Conservation (phyloP, 2,888 invertebrate genomes). For the Calliphora vomitoria region DNA sequence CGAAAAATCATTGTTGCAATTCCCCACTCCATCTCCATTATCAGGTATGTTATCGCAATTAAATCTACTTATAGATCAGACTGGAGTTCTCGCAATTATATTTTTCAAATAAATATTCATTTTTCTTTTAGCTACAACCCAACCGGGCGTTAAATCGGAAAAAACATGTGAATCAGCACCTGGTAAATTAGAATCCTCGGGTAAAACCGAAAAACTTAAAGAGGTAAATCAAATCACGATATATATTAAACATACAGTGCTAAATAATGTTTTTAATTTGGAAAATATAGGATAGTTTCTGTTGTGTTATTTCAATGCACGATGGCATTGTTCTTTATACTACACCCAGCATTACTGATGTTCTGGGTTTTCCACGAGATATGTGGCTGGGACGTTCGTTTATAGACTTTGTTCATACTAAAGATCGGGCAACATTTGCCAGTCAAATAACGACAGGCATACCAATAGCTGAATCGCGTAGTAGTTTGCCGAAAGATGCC, state of each 20-base stretch:
- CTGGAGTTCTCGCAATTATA: too few relatives aligned
- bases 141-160: conserved; percentile 77
- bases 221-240: conserved; percentile 74
- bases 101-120: not conserved
- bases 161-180: conserved; percentile 78
- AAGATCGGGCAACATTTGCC: conserved; percentile 90
- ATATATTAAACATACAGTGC: not conserved
- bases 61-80: not conserved
- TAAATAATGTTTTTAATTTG: not conserved
- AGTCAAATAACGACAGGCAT: conserved; percentile 90
- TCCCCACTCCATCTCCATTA: conserved; percentile 77
- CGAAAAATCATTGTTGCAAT: conserved; percentile 77
- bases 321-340: conserved; percentile 93
- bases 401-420: conserved; percentile 94
- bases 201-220: conserved; percentile 77
- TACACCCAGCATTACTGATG: conserved; percentile 88
- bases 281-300: conserved; percentile 88
- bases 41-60: conserved; percentile 74
- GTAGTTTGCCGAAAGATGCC: conserved; percentile 84
- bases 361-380: conserved; percentile 91
- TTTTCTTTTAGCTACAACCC: conserved; percentile 74
- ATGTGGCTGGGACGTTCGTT: conserved; percentile 95
- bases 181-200: conserved; percentile 77
- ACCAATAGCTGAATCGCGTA: conserved; percentile 86
- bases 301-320: conserved; percentile 92